Conservation (phyloP, 2,113 vertebrate genomes). For the Ploceus nigricollis region DNA sequence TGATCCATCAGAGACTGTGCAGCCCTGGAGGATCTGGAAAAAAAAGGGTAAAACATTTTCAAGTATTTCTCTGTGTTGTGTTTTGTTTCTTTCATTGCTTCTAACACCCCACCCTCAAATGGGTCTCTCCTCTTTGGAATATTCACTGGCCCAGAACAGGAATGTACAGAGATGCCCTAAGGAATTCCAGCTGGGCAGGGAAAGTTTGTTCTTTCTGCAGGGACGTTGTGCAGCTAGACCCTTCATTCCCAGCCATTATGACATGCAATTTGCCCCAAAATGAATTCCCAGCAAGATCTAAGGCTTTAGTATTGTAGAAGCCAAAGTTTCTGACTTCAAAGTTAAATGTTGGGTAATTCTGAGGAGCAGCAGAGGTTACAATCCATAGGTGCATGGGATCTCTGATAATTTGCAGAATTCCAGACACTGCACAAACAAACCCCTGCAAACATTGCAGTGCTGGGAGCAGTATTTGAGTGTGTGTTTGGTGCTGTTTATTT, state of each 20-base stretch:
- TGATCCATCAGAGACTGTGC: constrained; percentile 74
- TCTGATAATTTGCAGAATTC: background rate
- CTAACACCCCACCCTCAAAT: background rate
- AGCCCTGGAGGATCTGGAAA: constrained; percentile 74
- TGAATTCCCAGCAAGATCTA: background rate
- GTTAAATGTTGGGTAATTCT: background rate
- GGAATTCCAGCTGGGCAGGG: background rate
- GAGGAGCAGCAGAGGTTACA: background rate
- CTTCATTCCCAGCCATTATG: background rate
- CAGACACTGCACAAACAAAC: background rate
- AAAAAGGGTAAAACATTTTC: constrained; percentile 36
- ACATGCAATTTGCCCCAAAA: background rate
- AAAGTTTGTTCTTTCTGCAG: background rate
- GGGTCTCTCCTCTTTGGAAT: background rate
- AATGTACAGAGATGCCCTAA: background rate
- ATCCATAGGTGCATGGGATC: background rate
- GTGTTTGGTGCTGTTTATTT: background rate
- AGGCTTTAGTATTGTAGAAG: background rate
- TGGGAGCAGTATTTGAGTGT: background rate
- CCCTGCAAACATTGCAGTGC: background rate
- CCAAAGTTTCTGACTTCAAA: background rate
- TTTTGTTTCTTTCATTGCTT: background rate
- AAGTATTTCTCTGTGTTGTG: background rate
- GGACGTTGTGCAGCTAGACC: background rate
- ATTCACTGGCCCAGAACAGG: background rate